phyloP scores from a whole-genome alignment of 2,888 invertebrate species.

The Beris chalybata region DNA sequence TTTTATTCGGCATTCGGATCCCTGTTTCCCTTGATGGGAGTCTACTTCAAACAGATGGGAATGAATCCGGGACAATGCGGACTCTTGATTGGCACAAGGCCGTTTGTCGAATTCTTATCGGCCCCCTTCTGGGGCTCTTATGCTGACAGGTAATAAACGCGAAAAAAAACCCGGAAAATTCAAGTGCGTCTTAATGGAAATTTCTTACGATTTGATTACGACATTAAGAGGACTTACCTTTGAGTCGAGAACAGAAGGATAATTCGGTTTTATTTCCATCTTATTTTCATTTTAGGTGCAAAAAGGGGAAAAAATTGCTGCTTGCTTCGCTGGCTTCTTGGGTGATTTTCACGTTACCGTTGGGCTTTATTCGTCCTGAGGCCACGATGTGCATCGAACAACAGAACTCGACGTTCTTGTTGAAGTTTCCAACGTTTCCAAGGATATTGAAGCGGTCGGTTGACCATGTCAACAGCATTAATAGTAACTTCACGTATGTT shows the following conservation, averaged over 20 bases:
- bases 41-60: constrained; percentile 99
- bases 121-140: constrained; percentile 98
- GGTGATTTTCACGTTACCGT: constrained; percentile 94
- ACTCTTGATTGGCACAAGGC: constrained; percentile 90
- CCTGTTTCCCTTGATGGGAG: constrained; percentile 95
- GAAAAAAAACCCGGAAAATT: not conserved
- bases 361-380: constrained; percentile 94
- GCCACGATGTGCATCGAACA: constrained; percentile 81
- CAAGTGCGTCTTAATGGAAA: constrained; percentile 3
- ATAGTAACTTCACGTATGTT: constrained; percentile 42
- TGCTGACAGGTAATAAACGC: constrained; percentile 71
- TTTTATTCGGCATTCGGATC: constrained; percentile 99
- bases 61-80: constrained; percentile 98
- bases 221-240: too few species aligned
- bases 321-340: constrained; percentile 90
- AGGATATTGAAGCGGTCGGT: constrained; percentile 58
- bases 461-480: constrained; percentile 44
- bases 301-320: constrained; percentile 83
- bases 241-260: not conserved
- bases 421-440: constrained; percentile 63
- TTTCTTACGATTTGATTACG: not conserved
- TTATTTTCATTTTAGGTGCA: constrained; percentile 61
- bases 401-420: constrained; percentile 66
- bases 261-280: not conserved
- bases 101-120: constrained; percentile 95